phyloP scores from a whole-genome alignment of 2,888 invertebrate genomes.

The Archips xylosteana region DNA sequence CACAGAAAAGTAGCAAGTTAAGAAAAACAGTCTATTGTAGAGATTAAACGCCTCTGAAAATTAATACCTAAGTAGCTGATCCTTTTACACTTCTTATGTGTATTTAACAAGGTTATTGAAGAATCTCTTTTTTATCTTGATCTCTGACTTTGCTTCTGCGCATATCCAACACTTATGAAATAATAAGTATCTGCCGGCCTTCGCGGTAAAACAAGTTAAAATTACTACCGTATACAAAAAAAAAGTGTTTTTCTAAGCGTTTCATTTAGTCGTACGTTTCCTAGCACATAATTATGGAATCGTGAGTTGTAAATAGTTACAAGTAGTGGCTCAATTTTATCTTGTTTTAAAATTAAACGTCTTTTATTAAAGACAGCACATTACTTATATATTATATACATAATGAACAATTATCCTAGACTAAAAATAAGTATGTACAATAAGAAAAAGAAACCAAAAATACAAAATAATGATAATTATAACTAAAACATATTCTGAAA shows the following conservation, averaged over 20 bases:
- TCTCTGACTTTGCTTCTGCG: conserved; percentile 16
- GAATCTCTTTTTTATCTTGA: not conserved
- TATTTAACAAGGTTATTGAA: not conserved
- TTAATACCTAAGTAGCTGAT: too few species aligned
- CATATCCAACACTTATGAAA: not conserved
- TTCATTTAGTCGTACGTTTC: conserved; percentile 50
- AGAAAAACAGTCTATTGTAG: too few species aligned
- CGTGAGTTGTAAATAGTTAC: conserved; percentile 49
- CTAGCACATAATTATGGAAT: conserved; percentile 55
- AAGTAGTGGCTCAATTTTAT: not conserved
- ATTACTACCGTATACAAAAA: conserved; percentile 40
- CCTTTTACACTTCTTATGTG: not conserved
- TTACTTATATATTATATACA: too few species aligned
- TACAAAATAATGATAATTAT: too few species aligned
- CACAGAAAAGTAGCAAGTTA: too few species aligned
- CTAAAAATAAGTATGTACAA: too few species aligned
- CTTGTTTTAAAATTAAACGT: not conserved
- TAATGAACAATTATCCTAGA: too few species aligned
- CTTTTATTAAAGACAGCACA: not conserved
- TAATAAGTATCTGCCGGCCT: conserved; percentile 9
- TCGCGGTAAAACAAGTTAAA: conserved; percentile 19
- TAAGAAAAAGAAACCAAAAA: too few species aligned
- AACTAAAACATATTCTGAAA: too few species aligned
- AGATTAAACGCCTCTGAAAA: too few species aligned
- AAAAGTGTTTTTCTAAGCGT: conserved; percentile 46